A percentile compares a stretch with the other conserved stretches of the same genome.
Conservation (phyloP, 2,888 invertebrate genomes). For the Sesia bembeciformis region DNA sequence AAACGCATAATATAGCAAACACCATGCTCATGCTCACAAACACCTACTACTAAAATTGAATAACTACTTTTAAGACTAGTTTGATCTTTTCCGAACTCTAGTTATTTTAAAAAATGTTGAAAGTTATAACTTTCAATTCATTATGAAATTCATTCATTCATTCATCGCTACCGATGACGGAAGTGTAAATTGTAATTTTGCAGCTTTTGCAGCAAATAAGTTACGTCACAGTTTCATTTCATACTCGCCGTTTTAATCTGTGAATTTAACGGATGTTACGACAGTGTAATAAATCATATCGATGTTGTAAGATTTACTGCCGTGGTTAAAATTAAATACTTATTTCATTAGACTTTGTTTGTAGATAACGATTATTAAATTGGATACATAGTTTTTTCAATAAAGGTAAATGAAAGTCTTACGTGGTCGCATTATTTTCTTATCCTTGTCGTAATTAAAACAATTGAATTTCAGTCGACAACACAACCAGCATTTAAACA, state of each 20-base stretch:
- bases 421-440: background rate
- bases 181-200: background rate
- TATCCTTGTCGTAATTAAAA: background rate
- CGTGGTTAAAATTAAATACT: constrained; percentile 6
- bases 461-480: background rate
- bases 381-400: background rate
- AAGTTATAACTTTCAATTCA: no score
- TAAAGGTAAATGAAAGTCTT: background rate
- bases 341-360: constrained; percentile 23
- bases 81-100: no score
- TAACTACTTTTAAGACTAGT: no score
- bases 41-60: no score
- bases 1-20: constrained; percentile 55
- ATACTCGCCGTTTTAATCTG: constrained; percentile 21
- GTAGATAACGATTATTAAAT: constrained; percentile 16
- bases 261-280: constrained; percentile 21
- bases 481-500: background rate
- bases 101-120: no score
- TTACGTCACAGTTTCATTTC: constrained; percentile 14
- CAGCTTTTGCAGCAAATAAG: no score
- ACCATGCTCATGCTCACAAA: constrained; percentile 56
- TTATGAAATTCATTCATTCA: no score
- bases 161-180: no score
- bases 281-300: constrained; percentile 33
- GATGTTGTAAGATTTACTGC: constrained; percentile 35